phyloP scores from a whole-genome alignment of 2,797 vertebrate genomes.

The Pampus argenteus region DNA sequence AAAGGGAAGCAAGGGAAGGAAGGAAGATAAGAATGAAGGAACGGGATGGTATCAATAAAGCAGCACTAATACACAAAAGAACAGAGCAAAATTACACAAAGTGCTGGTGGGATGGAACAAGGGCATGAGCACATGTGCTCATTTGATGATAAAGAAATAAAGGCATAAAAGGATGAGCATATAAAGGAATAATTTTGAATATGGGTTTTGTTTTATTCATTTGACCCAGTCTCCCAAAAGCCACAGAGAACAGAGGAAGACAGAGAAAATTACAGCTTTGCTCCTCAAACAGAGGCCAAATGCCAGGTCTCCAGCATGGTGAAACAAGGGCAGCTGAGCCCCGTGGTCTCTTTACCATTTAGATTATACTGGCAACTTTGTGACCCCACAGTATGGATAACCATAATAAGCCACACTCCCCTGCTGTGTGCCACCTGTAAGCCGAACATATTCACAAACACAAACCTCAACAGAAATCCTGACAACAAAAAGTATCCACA shows the following conservation, averaged over 20 bases:
- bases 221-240: constrained; percentile 67
- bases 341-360: constrained; percentile 77
- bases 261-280: constrained; percentile 77
- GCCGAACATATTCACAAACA: constrained; percentile 64
- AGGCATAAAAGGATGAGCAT: constrained; percentile 68
- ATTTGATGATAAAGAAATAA: constrained; percentile 77
- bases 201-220: constrained; percentile 77
- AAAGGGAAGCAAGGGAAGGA: constrained; percentile 20
- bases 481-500: constrained; percentile 27
- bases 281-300: constrained; percentile 76
- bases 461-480: constrained; percentile 42
- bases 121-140: constrained; percentile 74
- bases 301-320: constrained; percentile 75
- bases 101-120: constrained; percentile 64
- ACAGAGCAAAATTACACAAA: constrained; percentile 53
- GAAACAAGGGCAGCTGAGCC: constrained; percentile 73
- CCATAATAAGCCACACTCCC: constrained; percentile 64
- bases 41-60: constrained; percentile 66
- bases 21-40: constrained; percentile 54
- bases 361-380: constrained; percentile 73
- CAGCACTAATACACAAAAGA: constrained; percentile 48
- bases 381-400: constrained; percentile 79
- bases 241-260: constrained; percentile 59
- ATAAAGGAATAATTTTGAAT: constrained; percentile 72
- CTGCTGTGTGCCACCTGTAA: constrained; percentile 69